Conservation (phyloP, 2,113 vertebrate genomes). For the Dromiciops gliroides region DNA sequence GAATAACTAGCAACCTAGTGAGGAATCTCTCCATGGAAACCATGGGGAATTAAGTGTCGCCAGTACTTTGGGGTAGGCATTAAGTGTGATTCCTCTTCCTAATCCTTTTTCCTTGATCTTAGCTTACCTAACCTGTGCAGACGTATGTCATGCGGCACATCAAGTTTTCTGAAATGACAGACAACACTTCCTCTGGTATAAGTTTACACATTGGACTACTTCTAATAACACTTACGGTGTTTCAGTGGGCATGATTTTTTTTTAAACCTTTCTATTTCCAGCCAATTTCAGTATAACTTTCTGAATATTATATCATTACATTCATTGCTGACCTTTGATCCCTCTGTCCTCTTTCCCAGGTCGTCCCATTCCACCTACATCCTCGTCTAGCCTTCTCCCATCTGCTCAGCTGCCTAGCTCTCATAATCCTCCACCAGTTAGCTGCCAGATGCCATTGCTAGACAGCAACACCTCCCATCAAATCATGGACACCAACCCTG, state of each 20-base stretch:
- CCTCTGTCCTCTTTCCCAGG: conserved; percentile 93
- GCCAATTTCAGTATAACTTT: conserved; percentile 60
- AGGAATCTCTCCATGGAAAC: not conserved
- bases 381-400: conserved; percentile 97
- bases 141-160: not conserved
- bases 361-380: conserved; percentile 98
- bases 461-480: conserved; percentile 99
- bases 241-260: conserved; percentile 3
- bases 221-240: conserved; percentile 13
- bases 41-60: not conserved
- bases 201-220: conserved; percentile 20
- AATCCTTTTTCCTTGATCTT: not conserved
- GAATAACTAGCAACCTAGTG: not conserved
- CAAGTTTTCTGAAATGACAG: conserved; percentile 17
- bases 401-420: conserved; percentile 95
- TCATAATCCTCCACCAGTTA: conserved; percentile 93
- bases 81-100: not conserved
- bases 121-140: not conserved
- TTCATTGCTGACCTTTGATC: conserved; percentile 87
- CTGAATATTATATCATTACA: conserved; percentile 79
- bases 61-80: not conserved
- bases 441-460: conserved; percentile 99
- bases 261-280: not conserved
- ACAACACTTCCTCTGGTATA: not conserved
- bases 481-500: conserved; percentile 97